Evolutionary conservation across 2,797 vertebrate species (phyloP), one percentile per base, ranked within the genome.

Genomic region (Gymnothorax javanicus): DNA sequence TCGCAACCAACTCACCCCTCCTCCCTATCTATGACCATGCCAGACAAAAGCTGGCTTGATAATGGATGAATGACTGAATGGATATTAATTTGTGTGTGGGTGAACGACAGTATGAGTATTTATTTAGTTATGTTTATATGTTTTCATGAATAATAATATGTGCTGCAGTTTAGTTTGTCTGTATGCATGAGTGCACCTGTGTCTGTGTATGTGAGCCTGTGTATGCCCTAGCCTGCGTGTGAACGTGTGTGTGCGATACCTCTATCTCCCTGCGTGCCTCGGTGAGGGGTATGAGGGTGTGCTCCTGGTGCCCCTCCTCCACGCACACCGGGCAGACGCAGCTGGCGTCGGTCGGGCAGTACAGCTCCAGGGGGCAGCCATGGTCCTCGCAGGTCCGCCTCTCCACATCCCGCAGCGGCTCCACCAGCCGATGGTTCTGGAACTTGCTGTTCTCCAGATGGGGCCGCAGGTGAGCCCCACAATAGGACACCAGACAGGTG

Each of bases 261-360:
- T 96, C 94, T 0, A 96, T 94, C 3, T 25, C 86, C 0, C 20
- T 89, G 54, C 95, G 93, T 0, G 96, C 94, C 75, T 93, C 91
- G 23, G 83, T 86, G 87, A 97, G 94, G 1, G 94, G 87, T 0
- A 93, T 9, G 0, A 89, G 86, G 27, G 91, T 73, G 89, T 98
- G 97, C 0, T 92, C 96, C 69, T 23, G 75, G 93, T 98, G 97
- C 0, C 94, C 93, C 7, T 94, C 95, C 0, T 25, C 64, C 59
- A 94, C 84, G 0, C 97, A 98, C 82, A 96, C 94, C 91, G 94
- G 94, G 50, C 97, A 98, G 85, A 97, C 62, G 77, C 97, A 98
- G 89, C 88, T 88, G 83, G 83, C 62, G n/a, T 98, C 96, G 0
- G 87, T 87, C 11, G 84, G 59, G 91, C 97, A 98, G 95, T 95